phyloP scores from a whole-genome alignment of 1,140 invertebrate genomes.

The Monomorium pharaonis region DNA sequence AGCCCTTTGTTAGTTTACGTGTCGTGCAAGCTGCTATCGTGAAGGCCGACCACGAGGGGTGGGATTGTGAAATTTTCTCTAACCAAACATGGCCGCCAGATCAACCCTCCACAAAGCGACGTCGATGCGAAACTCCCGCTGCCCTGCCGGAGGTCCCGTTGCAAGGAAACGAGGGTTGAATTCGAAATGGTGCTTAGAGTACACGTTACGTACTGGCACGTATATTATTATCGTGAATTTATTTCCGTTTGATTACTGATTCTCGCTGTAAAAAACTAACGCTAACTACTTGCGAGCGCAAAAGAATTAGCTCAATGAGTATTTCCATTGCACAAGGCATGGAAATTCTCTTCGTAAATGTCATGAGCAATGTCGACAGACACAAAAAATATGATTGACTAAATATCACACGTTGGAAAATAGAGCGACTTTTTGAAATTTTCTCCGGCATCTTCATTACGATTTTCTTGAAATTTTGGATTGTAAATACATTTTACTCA shows the following conservation, averaged over 20 bases:
- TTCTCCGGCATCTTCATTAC: neutral
- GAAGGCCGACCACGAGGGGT: conserved; percentile 34
- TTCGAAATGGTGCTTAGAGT: conserved; percentile 30
- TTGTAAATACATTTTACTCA: neutral
- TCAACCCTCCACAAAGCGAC: conserved; percentile 44
- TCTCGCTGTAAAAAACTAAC: neutral
- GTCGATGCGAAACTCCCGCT: conserved; percentile 47
- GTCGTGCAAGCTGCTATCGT: conserved; percentile 71
- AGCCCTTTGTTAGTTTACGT: conserved; percentile 70
- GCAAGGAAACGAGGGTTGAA: conserved; percentile 38
- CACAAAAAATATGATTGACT: neutral
- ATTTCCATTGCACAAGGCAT: neutral
- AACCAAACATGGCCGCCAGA: conserved; percentile 67
- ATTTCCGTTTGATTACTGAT: conserved; percentile 51
- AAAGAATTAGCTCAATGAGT: neutral
- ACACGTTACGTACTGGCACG: conserved; percentile 51
- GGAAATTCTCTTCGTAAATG: neutral
- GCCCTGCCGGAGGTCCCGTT: conserved; percentile 18
- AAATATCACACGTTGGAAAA: neutral
- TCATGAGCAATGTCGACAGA: neutral
- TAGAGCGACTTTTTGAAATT: neutral
- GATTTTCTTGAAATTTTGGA: neutral
- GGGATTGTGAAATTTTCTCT: conserved; percentile 66
- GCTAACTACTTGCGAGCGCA: neutral
- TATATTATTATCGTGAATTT: conserved; percentile 57